A percentile compares a stretch with the other conserved stretches of the same genome.
Evolutionary conservation across 1,140 invertebrate genomes (phyloP).

Genomic region (Cyphomyrmex costatus): DNA sequence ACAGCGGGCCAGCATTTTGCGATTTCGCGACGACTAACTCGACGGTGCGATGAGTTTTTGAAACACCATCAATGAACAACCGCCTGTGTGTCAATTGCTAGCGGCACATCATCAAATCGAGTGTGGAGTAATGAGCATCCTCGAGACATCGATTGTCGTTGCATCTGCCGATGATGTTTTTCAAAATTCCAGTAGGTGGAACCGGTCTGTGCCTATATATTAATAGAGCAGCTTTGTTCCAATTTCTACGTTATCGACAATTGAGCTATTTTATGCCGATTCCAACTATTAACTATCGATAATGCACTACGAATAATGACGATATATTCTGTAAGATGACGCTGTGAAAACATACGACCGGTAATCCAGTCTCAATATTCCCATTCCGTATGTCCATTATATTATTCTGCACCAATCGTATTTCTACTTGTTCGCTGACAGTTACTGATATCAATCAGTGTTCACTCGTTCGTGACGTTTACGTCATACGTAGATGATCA

Average conservation of each 20-base stretch:
- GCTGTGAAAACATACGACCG: slow-evolving; percentile 20
- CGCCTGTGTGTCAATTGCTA: slow-evolving; percentile 75
- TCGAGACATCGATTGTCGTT: slow-evolving; percentile 68
- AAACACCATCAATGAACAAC: slow-evolving; percentile 81
- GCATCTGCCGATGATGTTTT: neutral
- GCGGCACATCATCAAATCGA: slow-evolving; percentile 68
- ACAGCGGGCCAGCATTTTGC: slow-evolving; percentile 81
- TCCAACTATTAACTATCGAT: neutral
- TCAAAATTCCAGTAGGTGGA: slow-evolving; percentile 5
- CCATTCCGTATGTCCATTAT: neutral
- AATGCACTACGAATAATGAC: neutral
- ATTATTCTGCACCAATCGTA: slow-evolving; percentile 8
- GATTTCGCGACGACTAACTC: slow-evolving; percentile 75
- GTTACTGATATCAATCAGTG: neutral
- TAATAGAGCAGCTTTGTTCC: too few relatives aligned
- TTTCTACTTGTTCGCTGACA: slow-evolving; percentile 1
- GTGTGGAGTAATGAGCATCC: neutral
- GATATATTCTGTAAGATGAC: neutral
- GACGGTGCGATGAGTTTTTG: slow-evolving; percentile 76
- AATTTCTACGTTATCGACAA: too few relatives aligned
- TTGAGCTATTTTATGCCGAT: too few relatives aligned
- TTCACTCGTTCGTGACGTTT: slow-evolving; percentile 29
- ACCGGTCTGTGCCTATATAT: too few relatives aligned
- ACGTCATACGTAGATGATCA: slow-evolving; percentile 46
- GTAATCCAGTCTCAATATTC: neutral